Evolutionary conservation across 1,140 invertebrate genomes (phyloP).

Genomic region (Acyrthosiphon pisum): DNA sequence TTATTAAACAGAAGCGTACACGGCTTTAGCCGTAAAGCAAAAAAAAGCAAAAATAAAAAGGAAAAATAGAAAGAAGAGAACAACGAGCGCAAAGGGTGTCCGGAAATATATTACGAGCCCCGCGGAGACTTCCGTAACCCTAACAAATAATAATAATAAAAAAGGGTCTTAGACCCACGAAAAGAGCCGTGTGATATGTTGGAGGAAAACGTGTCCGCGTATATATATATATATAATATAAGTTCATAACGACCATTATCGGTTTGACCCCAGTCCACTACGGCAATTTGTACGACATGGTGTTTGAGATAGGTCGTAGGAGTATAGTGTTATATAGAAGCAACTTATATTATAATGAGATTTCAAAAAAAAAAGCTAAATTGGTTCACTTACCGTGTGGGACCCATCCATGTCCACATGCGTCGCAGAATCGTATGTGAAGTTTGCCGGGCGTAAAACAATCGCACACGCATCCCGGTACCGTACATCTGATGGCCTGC

Average conservation of each 20-base stretch:
- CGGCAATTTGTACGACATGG: conserved; percentile 10
- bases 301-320: background rate
- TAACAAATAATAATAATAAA: conserved; percentile 52
- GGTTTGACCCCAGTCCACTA: conserved; percentile 19
- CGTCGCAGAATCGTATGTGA: conserved; percentile 75
- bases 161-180: conserved; percentile 7
- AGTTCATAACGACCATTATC: conserved; percentile 37
- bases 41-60: background rate
- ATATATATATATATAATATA: background rate
- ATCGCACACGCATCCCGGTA: conserved; percentile 75
- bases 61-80: background rate
- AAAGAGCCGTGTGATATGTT: background rate
- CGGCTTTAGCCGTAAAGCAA: conserved; percentile 11
- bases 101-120: conserved; percentile 45
- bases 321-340: background rate
- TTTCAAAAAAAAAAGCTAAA: conserved; percentile 32
- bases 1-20: conserved; percentile 54
- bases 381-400: conserved; percentile 73
- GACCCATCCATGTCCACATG: conserved; percentile 80
- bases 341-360: conserved; percentile 27
- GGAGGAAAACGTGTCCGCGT: background rate
- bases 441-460: conserved; percentile 78
- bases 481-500: conserved; percentile 77
- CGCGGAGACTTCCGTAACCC: conserved; percentile 46
- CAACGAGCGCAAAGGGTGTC: conserved; percentile 40